A percentile compares a stretch with the other conserved stretches of the same genome.
Evolutionary conservation across 2,113 vertebrate species (phyloP).

Genomic region (Cryptotis parvus): DNA sequence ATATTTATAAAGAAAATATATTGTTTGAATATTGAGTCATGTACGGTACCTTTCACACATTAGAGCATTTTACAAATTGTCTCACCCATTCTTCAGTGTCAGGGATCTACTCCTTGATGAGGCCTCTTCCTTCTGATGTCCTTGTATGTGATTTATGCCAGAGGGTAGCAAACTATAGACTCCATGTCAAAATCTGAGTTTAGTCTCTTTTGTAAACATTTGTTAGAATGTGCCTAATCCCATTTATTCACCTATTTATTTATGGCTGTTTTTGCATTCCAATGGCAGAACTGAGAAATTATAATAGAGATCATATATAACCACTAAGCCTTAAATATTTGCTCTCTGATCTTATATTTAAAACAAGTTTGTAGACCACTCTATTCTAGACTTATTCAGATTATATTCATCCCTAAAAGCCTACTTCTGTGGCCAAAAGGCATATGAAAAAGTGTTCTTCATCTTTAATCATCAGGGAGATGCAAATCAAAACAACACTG

Average conservation of each 20-base stretch:
- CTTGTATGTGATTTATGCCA: neutral
- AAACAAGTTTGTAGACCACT: neutral
- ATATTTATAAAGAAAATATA: neutral
- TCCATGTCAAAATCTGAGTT: neutral
- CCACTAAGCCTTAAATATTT: neutral
- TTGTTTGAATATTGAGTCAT: slow-evolving; percentile 44
- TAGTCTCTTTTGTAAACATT: neutral
- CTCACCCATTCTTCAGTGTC: neutral
- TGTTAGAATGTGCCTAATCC: neutral
- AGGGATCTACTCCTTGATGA: neutral
- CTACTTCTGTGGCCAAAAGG: no score
- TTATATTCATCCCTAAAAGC: slow-evolving; percentile 18
- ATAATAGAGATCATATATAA: neutral
- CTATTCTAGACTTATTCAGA: neutral
- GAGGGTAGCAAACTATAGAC: neutral
- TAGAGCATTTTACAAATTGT: neutral
- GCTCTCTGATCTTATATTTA: neutral
- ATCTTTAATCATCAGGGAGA: no score
- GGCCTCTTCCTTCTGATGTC: neutral
- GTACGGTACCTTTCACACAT: neutral
- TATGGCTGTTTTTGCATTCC: neutral
- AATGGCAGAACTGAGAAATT: neutral
- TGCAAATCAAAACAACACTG: no score
- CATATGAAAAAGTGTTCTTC: no score
- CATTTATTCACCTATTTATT: neutral